phyloP scores from a whole-genome alignment of 2,888 invertebrate species.

The Temnothorax rugatulus region DNA sequence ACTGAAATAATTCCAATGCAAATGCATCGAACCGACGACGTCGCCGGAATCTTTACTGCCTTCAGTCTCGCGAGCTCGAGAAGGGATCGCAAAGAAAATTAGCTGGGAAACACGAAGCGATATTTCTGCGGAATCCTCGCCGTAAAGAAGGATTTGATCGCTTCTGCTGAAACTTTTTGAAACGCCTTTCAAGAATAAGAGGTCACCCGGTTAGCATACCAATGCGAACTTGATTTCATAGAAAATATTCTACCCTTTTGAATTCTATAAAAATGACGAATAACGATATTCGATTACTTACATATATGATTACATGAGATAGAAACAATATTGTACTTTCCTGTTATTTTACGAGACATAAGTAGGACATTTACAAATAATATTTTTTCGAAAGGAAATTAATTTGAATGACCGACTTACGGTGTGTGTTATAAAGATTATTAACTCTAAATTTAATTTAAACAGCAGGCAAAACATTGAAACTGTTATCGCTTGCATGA shows the following conservation, averaged over 20 bases:
- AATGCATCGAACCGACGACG: conserved; percentile 67
- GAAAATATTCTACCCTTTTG: background rate
- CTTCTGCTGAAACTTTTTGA: conserved; percentile 30
- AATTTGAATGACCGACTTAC: background rate
- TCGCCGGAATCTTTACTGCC: conserved; percentile 65
- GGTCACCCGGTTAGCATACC: conserved; percentile 23
- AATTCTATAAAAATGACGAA: background rate
- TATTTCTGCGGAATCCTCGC: conserved; percentile 29
- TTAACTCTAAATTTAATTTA: conserved; percentile 3
- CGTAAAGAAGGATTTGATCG: conserved; percentile 37
- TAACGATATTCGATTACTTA: background rate
- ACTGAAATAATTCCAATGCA: conserved; percentile 75
- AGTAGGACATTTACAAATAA: background rate
- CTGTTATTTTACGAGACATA: background rate
- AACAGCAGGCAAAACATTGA: background rate
- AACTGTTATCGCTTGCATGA: conserved; percentile 70
- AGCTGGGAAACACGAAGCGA: conserved; percentile 28
- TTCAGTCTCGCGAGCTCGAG: conserved; percentile 66
- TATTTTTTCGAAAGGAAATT: background rate
- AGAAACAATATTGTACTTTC: background rate
- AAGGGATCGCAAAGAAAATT: conserved; percentile 53
- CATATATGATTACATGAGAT: background rate
- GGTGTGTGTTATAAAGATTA: background rate
- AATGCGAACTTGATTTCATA: background rate
- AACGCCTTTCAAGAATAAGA: conserved; percentile 18